phyloP scores from a whole-genome alignment of 2,888 invertebrate genomes.

The Sinhomidia bicolor region DNA sequence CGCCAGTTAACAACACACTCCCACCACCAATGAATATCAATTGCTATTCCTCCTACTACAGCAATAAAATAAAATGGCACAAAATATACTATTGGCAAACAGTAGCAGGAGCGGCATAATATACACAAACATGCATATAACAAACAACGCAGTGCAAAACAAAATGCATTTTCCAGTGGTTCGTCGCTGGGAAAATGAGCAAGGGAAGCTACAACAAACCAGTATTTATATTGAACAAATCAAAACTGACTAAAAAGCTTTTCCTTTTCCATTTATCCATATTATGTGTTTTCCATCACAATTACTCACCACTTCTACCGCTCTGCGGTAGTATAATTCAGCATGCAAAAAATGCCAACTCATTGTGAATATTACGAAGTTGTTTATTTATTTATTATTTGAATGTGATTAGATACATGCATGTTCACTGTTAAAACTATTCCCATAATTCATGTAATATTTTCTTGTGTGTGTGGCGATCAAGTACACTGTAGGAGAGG shows the following conservation, averaged over 20 bases:
- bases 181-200: neutral
- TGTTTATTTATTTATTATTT: conserved; percentile 26
- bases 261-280: neutral
- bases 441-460: neutral
- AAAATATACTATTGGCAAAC: neutral
- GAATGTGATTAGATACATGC: conserved; percentile 21
- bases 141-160: neutral
- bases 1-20: conserved; percentile 62
- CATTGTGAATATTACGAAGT: neutral
- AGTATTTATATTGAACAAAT: neutral
- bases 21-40: conserved; percentile 38
- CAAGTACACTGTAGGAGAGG: neutral
- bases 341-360: conserved; percentile 2
- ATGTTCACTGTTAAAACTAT: neutral
- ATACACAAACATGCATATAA: neutral
- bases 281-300: neutral
- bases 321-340: neutral
- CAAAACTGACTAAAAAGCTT: neutral
- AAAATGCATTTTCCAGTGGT: conserved; percentile 9
- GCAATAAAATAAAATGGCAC: conserved; percentile 43
- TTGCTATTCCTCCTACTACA: conserved; percentile 8
- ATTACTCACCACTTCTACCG: conserved; percentile 26
- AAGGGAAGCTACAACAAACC: neutral
- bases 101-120: neutral
- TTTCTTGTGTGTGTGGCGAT: neutral